phyloP scores from a whole-genome alignment of 1,140 invertebrate genomes.

The Drosophila baimaii region DNA sequence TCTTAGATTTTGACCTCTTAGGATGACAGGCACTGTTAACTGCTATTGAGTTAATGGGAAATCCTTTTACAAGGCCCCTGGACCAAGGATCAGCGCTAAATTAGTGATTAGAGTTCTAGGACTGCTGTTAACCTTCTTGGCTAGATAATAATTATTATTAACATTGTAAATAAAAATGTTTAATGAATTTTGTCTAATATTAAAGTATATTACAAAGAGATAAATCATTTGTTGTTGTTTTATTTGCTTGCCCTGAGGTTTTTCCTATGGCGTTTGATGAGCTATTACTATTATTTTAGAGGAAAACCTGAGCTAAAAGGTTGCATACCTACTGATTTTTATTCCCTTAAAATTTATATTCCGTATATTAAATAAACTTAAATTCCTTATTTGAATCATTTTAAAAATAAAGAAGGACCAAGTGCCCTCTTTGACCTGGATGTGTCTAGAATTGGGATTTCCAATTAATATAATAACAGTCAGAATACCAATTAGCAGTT shows the following conservation, averaged over 20 bases:
- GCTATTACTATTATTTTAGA: too few species aligned
- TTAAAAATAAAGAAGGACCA: background rate
- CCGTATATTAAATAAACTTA: background rate
- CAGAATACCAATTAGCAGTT: background rate
- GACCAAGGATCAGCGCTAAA: background rate
- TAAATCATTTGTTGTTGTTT: background rate
- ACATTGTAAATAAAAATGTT: background rate
- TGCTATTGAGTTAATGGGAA: background rate
- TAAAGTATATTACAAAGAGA: background rate
- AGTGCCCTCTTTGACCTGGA: background rate
- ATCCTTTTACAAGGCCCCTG: background rate
- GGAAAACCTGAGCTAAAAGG: background rate
- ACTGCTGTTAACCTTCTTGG: too few species aligned
- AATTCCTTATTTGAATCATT: too few species aligned
- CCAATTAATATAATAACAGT: background rate
- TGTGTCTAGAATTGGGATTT: background rate
- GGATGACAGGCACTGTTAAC: background rate
- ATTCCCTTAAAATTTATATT: background rate
- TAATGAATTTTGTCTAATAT: too few species aligned
- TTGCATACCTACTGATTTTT: background rate
- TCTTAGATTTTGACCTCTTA: conserved; percentile 5
- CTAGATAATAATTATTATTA: too few species aligned
- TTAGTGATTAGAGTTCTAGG: too few species aligned
- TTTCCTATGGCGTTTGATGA: background rate
- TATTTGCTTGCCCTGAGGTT: background rate